Evolutionary conservation across 2,888 invertebrate species (phyloP), one percentile per base, ranked within the genome.

Genomic region (Cerastis leucographa): DNA sequence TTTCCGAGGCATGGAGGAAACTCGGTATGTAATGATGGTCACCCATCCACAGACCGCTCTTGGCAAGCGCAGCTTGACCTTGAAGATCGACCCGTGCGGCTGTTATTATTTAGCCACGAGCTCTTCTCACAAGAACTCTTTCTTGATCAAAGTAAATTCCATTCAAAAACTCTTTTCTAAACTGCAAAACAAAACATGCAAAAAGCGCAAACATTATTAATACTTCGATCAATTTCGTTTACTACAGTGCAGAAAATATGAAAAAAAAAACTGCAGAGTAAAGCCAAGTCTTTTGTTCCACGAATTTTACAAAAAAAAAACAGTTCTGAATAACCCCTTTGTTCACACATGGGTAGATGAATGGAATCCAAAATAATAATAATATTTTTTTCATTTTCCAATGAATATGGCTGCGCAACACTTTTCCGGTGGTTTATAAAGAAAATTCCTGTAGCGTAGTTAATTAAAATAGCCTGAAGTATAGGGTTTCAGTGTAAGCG

Each of bases 391-490:
- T 86, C 85, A 89, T 89, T 90, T 90, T 81, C 89, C 89, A 90
- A 91, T 93, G 93, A 92, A 92, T 90, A 84, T 90, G 78, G 76
- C 85, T 89, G 88, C 77, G 90, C 90, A 90, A 91, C 92, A 89
- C 92, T 93, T 92, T 93, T 92, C 92, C 90, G 88, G 87, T 87
- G 90, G 91, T 91, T 93, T 89, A 91, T 91, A 93, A 93, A 94
- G 93, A 93, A 94, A 93, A 92, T 92, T 93, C 92, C 91, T 87
- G 90, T 92, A 90, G 91, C 87, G 91, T 81, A 94, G 95, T 95
- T 95, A 95, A 95, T 94, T 95, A 95, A 95, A 95, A 94, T 91
- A 87, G 92, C 87, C 88, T 82, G 84, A 84, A 35, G 64, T 84
- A 88, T 90, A 35, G 19, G 85, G 90, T 68, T 7, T 0, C 51